Evolutionary conservation across 2,113 vertebrate genomes (phyloP), one percentile per base, ranked within the genome.

Genomic region (Tylochromis polylepis): DNA sequence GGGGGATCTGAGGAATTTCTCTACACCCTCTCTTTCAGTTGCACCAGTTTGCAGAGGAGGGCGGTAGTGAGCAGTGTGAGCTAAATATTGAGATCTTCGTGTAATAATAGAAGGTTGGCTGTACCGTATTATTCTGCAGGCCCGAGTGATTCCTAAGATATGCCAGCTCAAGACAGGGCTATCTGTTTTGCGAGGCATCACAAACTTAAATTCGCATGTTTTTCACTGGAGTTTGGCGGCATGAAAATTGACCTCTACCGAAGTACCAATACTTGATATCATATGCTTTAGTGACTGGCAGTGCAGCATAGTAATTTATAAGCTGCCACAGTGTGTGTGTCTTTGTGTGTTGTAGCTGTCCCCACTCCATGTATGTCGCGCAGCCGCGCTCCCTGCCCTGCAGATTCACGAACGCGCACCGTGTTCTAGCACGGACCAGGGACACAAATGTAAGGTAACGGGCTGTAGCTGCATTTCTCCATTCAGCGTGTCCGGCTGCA

Each of bases 371-470:
- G 46, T 14, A 34, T 77, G 27, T 36, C 79, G 5, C 91, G 79
- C 85, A 2, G 57, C 36, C 90, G 91, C 92, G 88, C 83, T 14
- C 31, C 20, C 34, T 2, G 27, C 16, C 53, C 85, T 49, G 84
- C 85, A 53, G 22, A 11, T 3, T 60, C 85, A 8, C 31, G 89
- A 57, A 51, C 87, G 90, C 90, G 84, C 91, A 2, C 2, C 83
- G 84, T 62, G 49, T 51, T 41, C 4, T 3, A 24, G 53, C 43
- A 9, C 59, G 80, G 82, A 88, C 53, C 55, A 56, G 49, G 65
- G 80, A 81, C 85, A 27, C 87, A 75, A 16, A 46, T 31, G 81
- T 43, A 88, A 91, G 92, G 94, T 93, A 93, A 88, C 46, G 34
- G 2, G 79, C 41, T 82, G 46, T 8, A 7, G n/a, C 0, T 1